Base-by-base conservation (phyloP, 2,113 vertebrate genomes). In the Oryzias curvinotus region DNA sequence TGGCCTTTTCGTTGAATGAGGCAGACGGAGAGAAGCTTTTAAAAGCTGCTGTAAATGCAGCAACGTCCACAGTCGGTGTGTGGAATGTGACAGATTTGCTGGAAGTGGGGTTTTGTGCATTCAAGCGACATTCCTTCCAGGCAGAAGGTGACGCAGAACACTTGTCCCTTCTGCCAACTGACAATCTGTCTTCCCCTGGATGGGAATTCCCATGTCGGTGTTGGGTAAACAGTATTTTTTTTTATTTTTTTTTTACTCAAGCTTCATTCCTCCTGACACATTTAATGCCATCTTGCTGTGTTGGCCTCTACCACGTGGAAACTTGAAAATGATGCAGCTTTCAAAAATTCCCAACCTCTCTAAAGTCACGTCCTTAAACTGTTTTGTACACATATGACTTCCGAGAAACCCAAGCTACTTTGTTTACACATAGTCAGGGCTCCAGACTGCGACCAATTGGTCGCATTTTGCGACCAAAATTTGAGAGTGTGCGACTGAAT, bases 11-110 rank as follows among this genome's bases (percentile, higher is more conserved):
- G 25, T 59, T 65, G 49, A 43, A 50, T 25, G 42, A 51, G 30
- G 58, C 4, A 43, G n/a, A 52, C 5, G 7, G n/a, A 58, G 63
- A 5, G n/a, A 62, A 42, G 54, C 28, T 28, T 15, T 57, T 13
- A 23, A 61, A 51, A 23, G 4, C 30, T 17, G 63, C 48, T 15
- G 60, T 69, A 44, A 43, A 51, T 13, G 41, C 44, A 17, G 46
- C 85, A 78, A 64, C 52, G 81, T 88, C 81, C 86, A 44, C 74
- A 68, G 48, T 59, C 53, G 62, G 74, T 30, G 17, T 4, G 85
- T 53, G 61, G 73, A 80, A 88, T 75, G 61, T 69, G 62, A 54
- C 82, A 72, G 77, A 65, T 61, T 62, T 42, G 66, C 25, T 58
- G n/a, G 71, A 65, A 81, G n/a, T 17, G 26, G 52, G 30, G 16